phyloP scores from a whole-genome alignment of 2,797 vertebrate genomes.

The Danio jaintianensis region DNA sequence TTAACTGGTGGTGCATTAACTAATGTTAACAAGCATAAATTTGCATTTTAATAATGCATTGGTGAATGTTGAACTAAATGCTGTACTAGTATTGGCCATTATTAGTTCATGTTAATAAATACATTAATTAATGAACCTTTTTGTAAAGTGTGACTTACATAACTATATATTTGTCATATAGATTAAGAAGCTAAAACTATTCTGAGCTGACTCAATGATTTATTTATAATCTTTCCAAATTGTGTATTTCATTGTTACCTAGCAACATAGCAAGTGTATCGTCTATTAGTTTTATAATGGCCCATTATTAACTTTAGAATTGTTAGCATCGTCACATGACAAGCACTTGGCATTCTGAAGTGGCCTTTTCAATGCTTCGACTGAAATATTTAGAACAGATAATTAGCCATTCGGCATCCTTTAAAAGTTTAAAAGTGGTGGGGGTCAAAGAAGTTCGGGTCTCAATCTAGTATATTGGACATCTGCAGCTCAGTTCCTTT shows the following conservation, averaged over 20 bases:
- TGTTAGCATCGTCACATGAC: not conserved
- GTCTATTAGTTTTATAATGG: not conserved
- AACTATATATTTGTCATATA: not conserved
- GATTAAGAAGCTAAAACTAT: not conserved
- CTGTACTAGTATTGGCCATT: too few relatives aligned
- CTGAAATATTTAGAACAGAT: constrained; percentile 6
- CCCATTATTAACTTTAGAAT: not conserved
- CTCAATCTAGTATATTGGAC: constrained; percentile 72
- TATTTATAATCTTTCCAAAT: too few relatives aligned
- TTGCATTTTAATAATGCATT: too few relatives aligned
- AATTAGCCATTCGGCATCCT: constrained; percentile 13
- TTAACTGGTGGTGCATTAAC: too few relatives aligned
- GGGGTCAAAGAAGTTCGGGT: constrained; percentile 29
- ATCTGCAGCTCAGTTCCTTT: constrained; percentile 80
- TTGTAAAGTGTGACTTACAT: too few relatives aligned
- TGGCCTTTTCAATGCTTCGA: not conserved
- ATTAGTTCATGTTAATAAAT: too few relatives aligned
- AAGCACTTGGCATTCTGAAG: not conserved
- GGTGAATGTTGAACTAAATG: too few relatives aligned
- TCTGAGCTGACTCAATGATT: not conserved
- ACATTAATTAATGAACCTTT: too few relatives aligned
- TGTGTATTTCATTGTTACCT: not conserved
- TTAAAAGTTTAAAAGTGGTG: constrained; percentile 10
- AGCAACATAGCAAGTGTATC: not conserved
- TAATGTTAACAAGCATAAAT: too few relatives aligned